A percentile compares a stretch with the other conserved stretches of the same genome.
These are phyloP conservation scores for Cataglyphis altisquamis DNA, from an alignment of 2,888 invertebrate genomes.

Conservation along the genomic window DNA sequence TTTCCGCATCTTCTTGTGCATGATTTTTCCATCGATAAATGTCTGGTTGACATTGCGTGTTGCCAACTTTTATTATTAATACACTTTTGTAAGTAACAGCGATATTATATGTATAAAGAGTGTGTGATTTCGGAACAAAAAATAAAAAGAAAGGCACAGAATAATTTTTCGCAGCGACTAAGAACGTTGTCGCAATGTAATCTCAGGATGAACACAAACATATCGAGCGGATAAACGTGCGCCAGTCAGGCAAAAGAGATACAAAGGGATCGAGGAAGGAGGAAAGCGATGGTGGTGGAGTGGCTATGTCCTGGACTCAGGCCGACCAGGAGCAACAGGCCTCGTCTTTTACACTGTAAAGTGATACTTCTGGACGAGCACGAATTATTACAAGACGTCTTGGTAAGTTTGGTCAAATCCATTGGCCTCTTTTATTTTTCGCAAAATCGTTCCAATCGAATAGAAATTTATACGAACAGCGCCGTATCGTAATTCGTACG, in stretches of 20 bases:
- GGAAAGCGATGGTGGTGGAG: conserved; percentile 84
- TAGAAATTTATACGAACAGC: background rate
- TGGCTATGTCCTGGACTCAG: conserved; percentile 85
- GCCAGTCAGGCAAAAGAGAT: conserved; percentile 26
- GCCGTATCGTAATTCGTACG: conserved; percentile 37
- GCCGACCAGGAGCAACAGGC: conserved; percentile 87
- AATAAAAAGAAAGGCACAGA: background rate
- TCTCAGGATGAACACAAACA: conserved; percentile 75
- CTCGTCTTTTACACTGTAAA: conserved; percentile 91
- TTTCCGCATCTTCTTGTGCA: background rate
- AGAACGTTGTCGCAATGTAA: conserved; percentile 9
- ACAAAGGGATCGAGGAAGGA: conserved; percentile 64
- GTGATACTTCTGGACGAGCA: conserved; percentile 96
- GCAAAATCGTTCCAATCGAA: background rate
- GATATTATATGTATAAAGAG: too few species aligned
- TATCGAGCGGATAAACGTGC: conserved; percentile 71
- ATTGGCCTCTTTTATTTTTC: background rate
- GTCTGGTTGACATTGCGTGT: background rate
- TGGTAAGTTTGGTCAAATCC: conserved; percentile 88
- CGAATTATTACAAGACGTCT: conserved; percentile 95
- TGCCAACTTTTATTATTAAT: background rate
- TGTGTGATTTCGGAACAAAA: background rate
- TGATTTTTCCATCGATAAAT: background rate
- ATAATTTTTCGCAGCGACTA: conserved; percentile 16
- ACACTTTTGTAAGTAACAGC: background rate